Conservation (phyloP, 2,113 vertebrate genomes). For the Neotragus moschatus region DNA sequence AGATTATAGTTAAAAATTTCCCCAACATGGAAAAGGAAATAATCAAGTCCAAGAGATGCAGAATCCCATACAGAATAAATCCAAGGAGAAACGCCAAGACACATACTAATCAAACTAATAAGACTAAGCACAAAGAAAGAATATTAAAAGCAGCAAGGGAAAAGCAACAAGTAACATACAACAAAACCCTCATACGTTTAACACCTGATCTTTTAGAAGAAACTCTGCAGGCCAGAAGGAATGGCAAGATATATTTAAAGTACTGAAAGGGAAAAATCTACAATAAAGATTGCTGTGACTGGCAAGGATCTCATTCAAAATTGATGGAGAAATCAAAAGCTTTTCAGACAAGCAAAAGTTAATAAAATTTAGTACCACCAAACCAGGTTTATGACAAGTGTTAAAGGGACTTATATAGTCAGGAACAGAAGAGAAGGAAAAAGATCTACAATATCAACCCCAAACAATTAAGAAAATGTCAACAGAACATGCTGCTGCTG, state of each 20-base stretch:
- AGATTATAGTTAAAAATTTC: neutral
- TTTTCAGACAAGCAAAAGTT: too few species aligned
- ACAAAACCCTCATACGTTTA: neutral
- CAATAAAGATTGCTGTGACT: neutral
- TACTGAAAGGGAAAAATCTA: neutral
- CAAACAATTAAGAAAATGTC: too few species aligned
- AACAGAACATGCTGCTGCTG: too few species aligned
- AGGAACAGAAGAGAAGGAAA: too few species aligned
- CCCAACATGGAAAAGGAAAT: neutral
- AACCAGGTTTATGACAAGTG: too few species aligned
- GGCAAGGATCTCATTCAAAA: too few species aligned
- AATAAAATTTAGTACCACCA: too few species aligned
- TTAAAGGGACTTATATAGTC: too few species aligned
- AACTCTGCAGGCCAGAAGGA: neutral
- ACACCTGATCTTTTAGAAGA: neutral
- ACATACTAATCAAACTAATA: neutral
- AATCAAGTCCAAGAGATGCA: neutral
- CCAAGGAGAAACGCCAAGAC: neutral
- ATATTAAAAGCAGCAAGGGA: neutral
- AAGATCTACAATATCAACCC: too few species aligned
- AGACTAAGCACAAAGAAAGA: neutral
- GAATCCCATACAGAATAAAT: neutral
- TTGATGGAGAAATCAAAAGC: too few species aligned
- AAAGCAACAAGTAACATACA: neutral
- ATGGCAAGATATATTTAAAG: neutral